A percentile compares a stretch with the other conserved stretches of the same genome.
Evolutionary conservation across 2,888 invertebrate genomes (phyloP).

Genomic region (Pachymerium ferrugineum): DNA sequence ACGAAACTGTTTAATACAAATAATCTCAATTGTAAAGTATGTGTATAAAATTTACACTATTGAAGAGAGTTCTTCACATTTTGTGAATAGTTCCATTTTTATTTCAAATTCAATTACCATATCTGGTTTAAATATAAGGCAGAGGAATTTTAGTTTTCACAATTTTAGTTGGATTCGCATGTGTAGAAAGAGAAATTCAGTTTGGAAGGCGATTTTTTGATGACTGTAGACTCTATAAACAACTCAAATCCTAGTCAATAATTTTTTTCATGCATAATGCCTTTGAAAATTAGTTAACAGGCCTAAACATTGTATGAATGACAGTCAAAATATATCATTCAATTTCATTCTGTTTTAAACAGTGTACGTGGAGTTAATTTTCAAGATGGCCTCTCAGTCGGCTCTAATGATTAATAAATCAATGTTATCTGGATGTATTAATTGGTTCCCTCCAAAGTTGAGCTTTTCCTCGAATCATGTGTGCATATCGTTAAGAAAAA

Average conservation of each 20-base stretch:
- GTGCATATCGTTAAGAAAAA: slow-evolving; percentile 8
- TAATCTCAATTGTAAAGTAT: slow-evolving; percentile 1
- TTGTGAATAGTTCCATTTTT: no score
- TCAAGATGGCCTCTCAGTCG: not conserved
- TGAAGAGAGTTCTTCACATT: not conserved
- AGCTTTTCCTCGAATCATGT: slow-evolving; percentile 4
- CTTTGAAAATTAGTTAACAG: slow-evolving; percentile 3
- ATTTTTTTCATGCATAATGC: slow-evolving; percentile 9
- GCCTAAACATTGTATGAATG: slow-evolving; percentile 3
- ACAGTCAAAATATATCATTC: not conserved
- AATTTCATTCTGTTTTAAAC: not conserved
- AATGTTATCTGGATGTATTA: slow-evolving; percentile 14
- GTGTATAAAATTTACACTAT: not conserved
- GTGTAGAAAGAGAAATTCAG: not conserved
- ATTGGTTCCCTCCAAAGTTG: slow-evolving; percentile 21
- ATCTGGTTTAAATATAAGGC: no score
- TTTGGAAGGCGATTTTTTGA: not conserved
- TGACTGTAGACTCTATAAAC: not conserved
- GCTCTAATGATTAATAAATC: not conserved
- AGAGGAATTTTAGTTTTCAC: not conserved
- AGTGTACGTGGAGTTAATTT: not conserved
- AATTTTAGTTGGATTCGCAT: no score
- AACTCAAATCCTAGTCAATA: not conserved
- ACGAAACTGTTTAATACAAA: not conserved
- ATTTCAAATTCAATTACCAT: no score